A percentile compares a stretch with the other conserved stretches of the same genome.
These are phyloP conservation scores for Leptoteleia sp. DNA, from an alignment of 1,140 invertebrate species.

Conservation along the genomic window DNA sequence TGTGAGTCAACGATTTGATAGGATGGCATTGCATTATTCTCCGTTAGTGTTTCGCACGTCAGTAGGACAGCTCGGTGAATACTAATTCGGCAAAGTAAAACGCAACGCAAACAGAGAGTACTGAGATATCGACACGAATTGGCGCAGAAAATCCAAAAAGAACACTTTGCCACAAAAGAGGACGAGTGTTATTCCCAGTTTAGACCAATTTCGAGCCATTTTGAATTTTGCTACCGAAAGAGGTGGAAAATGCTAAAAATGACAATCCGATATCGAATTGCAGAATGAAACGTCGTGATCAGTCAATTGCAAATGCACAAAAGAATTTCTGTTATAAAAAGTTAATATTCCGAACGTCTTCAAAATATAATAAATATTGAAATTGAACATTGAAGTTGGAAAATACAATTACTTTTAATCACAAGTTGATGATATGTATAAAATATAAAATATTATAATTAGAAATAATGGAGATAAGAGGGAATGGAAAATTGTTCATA, in stretches of 20 bases:
- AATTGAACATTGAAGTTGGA: too few relatives aligned
- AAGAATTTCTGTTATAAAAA: too few relatives aligned
- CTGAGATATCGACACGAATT: conserved; percentile 21
- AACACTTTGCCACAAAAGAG: conserved; percentile 11
- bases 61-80: conserved; percentile 39
- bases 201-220: conserved; percentile 24
- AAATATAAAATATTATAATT: too few relatives aligned
- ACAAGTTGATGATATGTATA: too few relatives aligned
- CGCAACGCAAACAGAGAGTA: conserved; percentile 5
- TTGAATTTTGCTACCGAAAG: conserved; percentile 2
- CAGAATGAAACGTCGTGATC: conserved; percentile 35
- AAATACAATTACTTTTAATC: too few relatives aligned
- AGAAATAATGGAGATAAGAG: too few relatives aligned
- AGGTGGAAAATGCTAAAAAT: conserved; percentile 37
- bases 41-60: conserved; percentile 42
- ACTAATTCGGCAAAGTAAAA: conserved; percentile 48
- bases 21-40: conserved; percentile 50
- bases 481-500: too few relatives aligned
- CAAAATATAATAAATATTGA: too few relatives aligned
- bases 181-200: conserved; percentile 15
- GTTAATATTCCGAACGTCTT: too few relatives aligned
- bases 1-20: conserved; percentile 40
- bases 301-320: neutral
- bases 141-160: conserved; percentile 19
- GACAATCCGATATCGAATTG: conserved; percentile 17